Evolutionary conservation across 2,113 vertebrate species (phyloP).

Genomic region (Scatophagus argus): DNA sequence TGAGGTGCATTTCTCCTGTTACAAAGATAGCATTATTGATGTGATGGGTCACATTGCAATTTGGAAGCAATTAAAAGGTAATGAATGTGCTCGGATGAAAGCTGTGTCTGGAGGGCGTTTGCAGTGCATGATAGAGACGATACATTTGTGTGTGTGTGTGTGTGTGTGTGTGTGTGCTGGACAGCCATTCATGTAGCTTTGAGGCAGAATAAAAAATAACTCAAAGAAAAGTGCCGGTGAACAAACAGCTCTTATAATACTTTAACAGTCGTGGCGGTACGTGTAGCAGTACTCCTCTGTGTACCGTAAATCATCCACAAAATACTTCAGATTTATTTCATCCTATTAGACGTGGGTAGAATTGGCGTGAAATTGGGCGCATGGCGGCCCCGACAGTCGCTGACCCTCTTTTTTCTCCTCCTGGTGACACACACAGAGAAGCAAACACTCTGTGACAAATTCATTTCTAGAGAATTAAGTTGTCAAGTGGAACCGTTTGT

Average conservation of each 20-base stretch:
- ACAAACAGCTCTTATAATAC: constrained; percentile 26
- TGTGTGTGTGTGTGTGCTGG: constrained; percentile 37
- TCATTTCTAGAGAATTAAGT: constrained; percentile 78
- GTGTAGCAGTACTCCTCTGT: neutral
- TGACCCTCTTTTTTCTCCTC: constrained; percentile 61
- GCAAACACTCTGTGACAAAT: constrained; percentile 71
- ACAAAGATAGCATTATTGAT: constrained; percentile 86
- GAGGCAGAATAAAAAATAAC: constrained; percentile 19
- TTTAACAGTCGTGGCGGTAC: constrained; percentile 7
- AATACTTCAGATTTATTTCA: constrained; percentile 48
- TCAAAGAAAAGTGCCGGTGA: constrained; percentile 44
- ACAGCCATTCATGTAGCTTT: constrained; percentile 35
- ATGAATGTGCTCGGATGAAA: constrained; percentile 90
- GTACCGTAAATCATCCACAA: constrained; percentile 21
- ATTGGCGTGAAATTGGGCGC: constrained; percentile 58
- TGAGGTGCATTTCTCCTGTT: constrained; percentile 72
- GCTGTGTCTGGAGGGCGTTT: constrained; percentile 87
- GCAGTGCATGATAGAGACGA: constrained; percentile 73
- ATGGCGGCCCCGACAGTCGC: constrained; percentile 33
- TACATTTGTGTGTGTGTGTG: constrained; percentile 78
- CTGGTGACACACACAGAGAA: constrained; percentile 70
- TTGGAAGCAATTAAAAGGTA: constrained; percentile 96
- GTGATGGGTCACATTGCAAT: constrained; percentile 90
- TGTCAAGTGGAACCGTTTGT: constrained; percentile 70
- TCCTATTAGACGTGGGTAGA: constrained; percentile 43